A percentile compares a stretch with the other conserved stretches of the same genome.
phyloP scores from a whole-genome alignment of 2,888 invertebrate genomes.

The Linyphia triangularis region DNA sequence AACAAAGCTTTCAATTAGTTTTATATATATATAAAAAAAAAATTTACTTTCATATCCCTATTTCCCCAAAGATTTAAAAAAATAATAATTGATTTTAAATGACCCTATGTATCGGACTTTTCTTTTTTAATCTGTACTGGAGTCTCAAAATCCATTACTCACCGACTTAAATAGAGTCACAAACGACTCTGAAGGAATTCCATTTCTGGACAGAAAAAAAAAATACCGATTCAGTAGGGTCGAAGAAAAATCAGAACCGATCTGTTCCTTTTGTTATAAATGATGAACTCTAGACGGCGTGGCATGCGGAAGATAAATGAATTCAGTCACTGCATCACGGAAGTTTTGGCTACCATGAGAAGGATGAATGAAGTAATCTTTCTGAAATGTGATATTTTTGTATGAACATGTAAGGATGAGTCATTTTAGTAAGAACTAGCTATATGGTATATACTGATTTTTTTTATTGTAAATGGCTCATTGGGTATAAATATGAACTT shows the following conservation, averaged over 20 bases:
- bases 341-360: neutral
- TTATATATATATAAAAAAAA: too few relatives aligned
- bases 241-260: constrained; percentile 11
- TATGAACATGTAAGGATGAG: too few relatives aligned
- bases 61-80: constrained; percentile 1
- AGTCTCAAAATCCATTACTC: constrained; percentile 51
- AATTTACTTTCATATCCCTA: neutral
- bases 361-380: neutral
- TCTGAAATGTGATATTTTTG: too few relatives aligned
- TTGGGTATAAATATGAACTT: neutral
- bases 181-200: constrained; percentile 35
- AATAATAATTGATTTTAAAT: constrained; percentile 55
- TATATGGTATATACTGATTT: too few relatives aligned
- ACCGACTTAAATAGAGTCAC: constrained; percentile 37
- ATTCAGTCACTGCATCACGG: neutral
- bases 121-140: constrained; percentile 13
- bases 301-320: constrained; percentile 39
- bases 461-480: neutral
- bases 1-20: too few relatives aligned
- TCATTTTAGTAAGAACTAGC: too few relatives aligned
- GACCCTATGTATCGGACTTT: constrained; percentile 3
- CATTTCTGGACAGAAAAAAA: constrained; percentile 2
- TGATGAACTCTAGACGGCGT: constrained; percentile 15
- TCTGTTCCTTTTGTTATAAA: constrained; percentile 32
- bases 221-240: neutral